Evolutionary conservation across 2,888 invertebrate genomes (phyloP).

Genomic region (Erebia epiphron): DNA sequence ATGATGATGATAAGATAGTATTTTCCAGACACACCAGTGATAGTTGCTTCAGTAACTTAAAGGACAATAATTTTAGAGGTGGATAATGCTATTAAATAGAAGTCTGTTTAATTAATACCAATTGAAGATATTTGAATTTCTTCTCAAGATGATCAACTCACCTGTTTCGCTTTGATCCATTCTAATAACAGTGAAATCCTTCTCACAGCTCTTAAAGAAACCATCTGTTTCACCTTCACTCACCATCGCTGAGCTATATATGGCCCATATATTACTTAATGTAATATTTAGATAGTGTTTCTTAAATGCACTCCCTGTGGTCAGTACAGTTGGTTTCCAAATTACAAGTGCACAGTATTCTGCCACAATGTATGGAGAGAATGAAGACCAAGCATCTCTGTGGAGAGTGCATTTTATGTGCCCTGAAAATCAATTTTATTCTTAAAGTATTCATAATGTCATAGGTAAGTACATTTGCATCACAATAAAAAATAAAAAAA

Average conservation of each 20-base stretch:
- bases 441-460: background rate
- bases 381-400: constrained; percentile 75
- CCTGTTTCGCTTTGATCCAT: constrained; percentile 54
- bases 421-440: constrained; percentile 53
- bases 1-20: no score
- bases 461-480: no score
- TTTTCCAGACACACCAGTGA: no score
- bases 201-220: constrained; percentile 56
- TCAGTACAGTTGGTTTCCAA: constrained; percentile 72
- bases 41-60: no score
- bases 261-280: constrained; percentile 66
- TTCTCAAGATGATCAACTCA: constrained; percentile 46
- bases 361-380: constrained; percentile 69
- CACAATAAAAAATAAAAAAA: no score
- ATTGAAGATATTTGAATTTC: no score
- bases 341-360: constrained; percentile 69
- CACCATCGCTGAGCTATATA: constrained; percentile 66
- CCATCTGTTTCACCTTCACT: constrained; percentile 53
- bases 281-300: constrained; percentile 77
- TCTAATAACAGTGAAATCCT: constrained; percentile 66
- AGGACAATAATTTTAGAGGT: no score
- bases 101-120: no score
- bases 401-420: constrained; percentile 75
- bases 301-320: constrained; percentile 72
- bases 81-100: no score